These are phyloP conservation scores for Acanthisitta chloris DNA, from an alignment of 2,113 vertebrate genomes.

Conservation along the genomic window DNA sequence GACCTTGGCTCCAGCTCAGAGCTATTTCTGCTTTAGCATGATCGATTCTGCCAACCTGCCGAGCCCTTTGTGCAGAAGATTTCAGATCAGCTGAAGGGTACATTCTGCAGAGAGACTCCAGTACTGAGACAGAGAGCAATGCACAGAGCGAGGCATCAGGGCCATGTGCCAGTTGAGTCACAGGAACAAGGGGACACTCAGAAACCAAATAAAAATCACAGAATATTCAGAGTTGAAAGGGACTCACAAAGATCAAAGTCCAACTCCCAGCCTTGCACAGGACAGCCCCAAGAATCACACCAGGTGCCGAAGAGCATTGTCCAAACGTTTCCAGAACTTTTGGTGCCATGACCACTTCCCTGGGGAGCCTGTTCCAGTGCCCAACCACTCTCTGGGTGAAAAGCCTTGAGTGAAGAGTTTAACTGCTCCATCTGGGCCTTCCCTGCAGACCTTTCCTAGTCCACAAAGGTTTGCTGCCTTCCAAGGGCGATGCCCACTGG, in stretches of 20 bases:
- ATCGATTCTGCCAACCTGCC: neutral
- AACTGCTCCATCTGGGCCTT: neutral
- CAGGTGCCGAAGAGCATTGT: too few relatives aligned
- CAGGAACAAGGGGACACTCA: neutral
- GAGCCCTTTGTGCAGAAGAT: neutral
- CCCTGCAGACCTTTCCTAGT: neutral
- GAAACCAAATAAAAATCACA: neutral
- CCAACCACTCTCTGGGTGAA: neutral
- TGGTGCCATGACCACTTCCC: neutral
- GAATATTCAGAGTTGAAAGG: neutral
- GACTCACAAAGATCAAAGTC: neutral
- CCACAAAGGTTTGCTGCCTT: neutral
- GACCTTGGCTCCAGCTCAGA: neutral
- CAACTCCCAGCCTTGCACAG: neutral
- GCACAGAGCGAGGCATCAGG: neutral
- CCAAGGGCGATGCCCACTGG: neutral
- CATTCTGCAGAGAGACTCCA: neutral
- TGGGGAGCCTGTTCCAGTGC: neutral
- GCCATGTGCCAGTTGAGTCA: neutral
- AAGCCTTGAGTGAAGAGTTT: neutral
- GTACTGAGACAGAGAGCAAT: neutral
- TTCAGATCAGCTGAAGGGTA: neutral
- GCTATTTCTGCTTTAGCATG: slow-evolving; percentile 27
- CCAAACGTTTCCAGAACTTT: neutral
- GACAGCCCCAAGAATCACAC: neutral